Evolutionary conservation across 1,140 invertebrate species (phyloP).

Genomic region (Meloidogyne chitwoodi): DNA sequence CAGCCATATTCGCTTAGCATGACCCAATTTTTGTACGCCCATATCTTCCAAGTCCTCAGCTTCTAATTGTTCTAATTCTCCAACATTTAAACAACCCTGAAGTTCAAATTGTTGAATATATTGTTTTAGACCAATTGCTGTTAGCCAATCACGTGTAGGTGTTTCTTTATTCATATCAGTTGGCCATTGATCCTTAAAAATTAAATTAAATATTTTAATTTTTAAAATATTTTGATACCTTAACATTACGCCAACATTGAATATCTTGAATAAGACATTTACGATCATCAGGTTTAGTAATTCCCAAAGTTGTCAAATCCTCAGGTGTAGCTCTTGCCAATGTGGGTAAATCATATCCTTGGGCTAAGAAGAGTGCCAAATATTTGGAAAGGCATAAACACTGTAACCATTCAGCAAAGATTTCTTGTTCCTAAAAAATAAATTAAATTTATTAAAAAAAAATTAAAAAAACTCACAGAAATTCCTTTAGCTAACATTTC

Average conservation of each 20-base stretch:
- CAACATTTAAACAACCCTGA: slow-evolving; percentile 87
- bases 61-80: slow-evolving; percentile 85
- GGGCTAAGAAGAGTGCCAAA: slow-evolving; percentile 82
- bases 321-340: slow-evolving; percentile 96
- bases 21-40: slow-evolving; percentile 79
- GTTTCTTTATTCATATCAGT: slow-evolving; percentile 22
- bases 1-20: slow-evolving; percentile 94
- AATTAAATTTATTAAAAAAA: slow-evolving; percentile 26
- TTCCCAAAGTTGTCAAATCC: slow-evolving; percentile 74
- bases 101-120: slow-evolving; percentile 64
- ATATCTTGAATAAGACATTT: slow-evolving; percentile 93
- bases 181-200: slow-evolving; percentile 33
- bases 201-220: no score
- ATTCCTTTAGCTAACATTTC: slow-evolving; percentile 67
- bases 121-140: slow-evolving; percentile 34
- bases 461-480: slow-evolving; percentile 61
- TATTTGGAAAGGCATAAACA: slow-evolving; percentile 95
- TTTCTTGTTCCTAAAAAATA: slow-evolving; percentile 74
- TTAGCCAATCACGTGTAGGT: background rate
- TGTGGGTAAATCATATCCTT: slow-evolving; percentile 94
- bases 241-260: slow-evolving; percentile 80
- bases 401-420: slow-evolving; percentile 85
- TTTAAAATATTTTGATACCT: no score
- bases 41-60: slow-evolving; percentile 85
- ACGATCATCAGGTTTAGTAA: slow-evolving; percentile 93